Evolutionary conservation across 2,888 invertebrate species (phyloP).

Genomic region (Meandrusa payeni): DNA sequence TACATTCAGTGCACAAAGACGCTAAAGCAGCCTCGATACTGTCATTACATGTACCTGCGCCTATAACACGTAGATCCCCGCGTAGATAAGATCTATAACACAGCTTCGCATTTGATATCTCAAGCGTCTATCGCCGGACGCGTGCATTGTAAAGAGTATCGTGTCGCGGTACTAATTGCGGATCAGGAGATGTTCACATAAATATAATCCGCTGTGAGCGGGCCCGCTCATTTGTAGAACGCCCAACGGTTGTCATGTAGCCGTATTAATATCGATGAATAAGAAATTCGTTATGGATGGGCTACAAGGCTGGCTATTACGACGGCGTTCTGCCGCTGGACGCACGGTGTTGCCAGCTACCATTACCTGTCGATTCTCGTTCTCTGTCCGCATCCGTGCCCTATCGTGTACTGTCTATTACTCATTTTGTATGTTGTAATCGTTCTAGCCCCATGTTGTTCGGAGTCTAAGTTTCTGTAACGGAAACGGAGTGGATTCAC

Average conservation of each 20-base stretch:
- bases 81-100: slow-evolving; percentile 20
- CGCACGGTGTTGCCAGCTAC: slow-evolving; percentile 55
- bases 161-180: slow-evolving; percentile 66
- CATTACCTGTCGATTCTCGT: slow-evolving; percentile 60
- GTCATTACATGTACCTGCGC: slow-evolving; percentile 13
- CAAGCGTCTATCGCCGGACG: slow-evolving; percentile 18
- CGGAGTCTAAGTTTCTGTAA: neutral
- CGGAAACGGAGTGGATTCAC: too few relatives aligned
- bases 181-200: slow-evolving; percentile 72
- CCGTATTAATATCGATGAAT: slow-evolving; percentile 79
- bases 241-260: slow-evolving; percentile 75
- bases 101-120: slow-evolving; percentile 21
- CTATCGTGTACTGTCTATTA: slow-evolving; percentile 45
- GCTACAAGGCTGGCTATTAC: slow-evolving; percentile 74
- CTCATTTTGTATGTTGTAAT: slow-evolving; percentile 39
- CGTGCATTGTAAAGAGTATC: slow-evolving; percentile 35
- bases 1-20: neutral
- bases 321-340: slow-evolving; percentile 51
- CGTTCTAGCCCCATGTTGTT: slow-evolving; percentile 6
- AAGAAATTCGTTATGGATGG: slow-evolving; percentile 79
- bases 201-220: slow-evolving; percentile 71
- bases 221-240: slow-evolving; percentile 71
- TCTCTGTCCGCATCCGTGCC: slow-evolving; percentile 64
- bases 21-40: slow-evolving; percentile 4
- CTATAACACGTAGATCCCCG: slow-evolving; percentile 13